phyloP scores from a whole-genome alignment of 2,888 invertebrate genomes.

The Cheilosia impressa region DNA sequence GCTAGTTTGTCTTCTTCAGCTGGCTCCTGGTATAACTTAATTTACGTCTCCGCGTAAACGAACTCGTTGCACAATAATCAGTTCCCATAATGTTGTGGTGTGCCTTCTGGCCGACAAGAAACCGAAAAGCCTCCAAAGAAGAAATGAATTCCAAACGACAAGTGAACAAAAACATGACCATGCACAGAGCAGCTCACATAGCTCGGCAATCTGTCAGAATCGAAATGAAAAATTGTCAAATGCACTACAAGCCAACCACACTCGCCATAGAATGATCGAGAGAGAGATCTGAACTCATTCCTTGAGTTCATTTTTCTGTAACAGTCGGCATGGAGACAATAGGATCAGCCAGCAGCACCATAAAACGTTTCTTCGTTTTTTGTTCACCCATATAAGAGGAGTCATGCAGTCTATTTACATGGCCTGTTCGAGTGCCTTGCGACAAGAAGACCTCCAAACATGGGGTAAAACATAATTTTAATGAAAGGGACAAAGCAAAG shows the following conservation, averaged over 20 bases:
- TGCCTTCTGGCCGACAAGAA: conserved; percentile 1
- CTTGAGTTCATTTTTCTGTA: conserved; percentile 26
- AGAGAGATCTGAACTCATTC: conserved; percentile 15
- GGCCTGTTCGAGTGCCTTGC: conserved; percentile 25
- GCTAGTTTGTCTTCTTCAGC: background rate
- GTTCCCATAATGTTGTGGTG: conserved; percentile 31
- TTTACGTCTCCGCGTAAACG: conserved; percentile 17
- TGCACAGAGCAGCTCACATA: conserved; percentile 15
- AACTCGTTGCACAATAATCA: conserved; percentile 23
- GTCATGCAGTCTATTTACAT: conserved; percentile 23
- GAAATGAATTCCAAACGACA: conserved; percentile 35
- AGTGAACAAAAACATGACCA: conserved; percentile 54
- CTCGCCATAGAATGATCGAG: too few relatives aligned
- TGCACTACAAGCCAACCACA: conserved; percentile 25
- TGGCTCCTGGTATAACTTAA: conserved; percentile 21
- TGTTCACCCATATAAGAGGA: background rate
- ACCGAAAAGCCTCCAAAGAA: background rate
- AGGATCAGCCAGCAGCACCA: conserved; percentile 26
- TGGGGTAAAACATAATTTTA: conserved; percentile 55
- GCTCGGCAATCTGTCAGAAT: conserved; percentile 61
- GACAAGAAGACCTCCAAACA: conserved; percentile 50
- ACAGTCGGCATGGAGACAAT: conserved; percentile 29
- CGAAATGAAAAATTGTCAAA: conserved; percentile 69
- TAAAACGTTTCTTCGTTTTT: conserved; percentile 13
- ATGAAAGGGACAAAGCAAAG: conserved; percentile 56